These are phyloP conservation scores for Drosophila austrosaltans DNA, from an alignment of 2,888 invertebrate genomes.

Conservation along the genomic window DNA sequence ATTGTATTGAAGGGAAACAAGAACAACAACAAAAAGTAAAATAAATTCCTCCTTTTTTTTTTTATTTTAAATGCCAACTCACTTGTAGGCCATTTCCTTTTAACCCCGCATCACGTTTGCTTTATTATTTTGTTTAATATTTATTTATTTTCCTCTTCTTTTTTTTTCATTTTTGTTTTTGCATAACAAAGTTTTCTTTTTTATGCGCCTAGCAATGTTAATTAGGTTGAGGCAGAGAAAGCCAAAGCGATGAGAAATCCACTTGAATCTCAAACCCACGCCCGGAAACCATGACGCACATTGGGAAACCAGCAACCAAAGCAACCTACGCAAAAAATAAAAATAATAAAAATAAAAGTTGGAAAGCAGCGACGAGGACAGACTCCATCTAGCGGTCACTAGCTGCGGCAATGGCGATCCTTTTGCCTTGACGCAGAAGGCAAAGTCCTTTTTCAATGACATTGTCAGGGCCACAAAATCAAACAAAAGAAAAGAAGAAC, in stretches of 20 bases:
- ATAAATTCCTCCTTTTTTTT: neutral
- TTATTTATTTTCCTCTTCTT: neutral
- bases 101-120: neutral
- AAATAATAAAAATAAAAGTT: neutral
- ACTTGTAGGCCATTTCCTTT: slow-evolving; percentile 27
- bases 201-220: slow-evolving; percentile 14
- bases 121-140: slow-evolving; percentile 35
- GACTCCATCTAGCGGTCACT: slow-evolving; percentile 44
- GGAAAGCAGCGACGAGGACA: slow-evolving; percentile 26
- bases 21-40: slow-evolving; percentile 2
- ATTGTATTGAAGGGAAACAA: slow-evolving; percentile 6
- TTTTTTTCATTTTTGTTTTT: slow-evolving; percentile 9
- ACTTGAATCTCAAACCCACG: slow-evolving; percentile 6
- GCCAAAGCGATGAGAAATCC: slow-evolving; percentile 9
- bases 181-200: slow-evolving; percentile 12
- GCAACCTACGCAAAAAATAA: slow-evolving; percentile 8
- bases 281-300: slow-evolving; percentile 17
- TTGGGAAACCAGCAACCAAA: neutral
- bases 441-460: slow-evolving; percentile 59
- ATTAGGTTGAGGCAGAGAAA: slow-evolving; percentile 20
- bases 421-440: neutral
- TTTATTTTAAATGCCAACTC: slow-evolving; percentile 39
- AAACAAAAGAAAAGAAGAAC: neutral
- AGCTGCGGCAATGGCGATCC: slow-evolving; percentile 2
- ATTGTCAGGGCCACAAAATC: slow-evolving; percentile 48